phyloP scores from a whole-genome alignment of 2,797 vertebrate genomes.

The Platyrinchus mystaceus region DNA sequence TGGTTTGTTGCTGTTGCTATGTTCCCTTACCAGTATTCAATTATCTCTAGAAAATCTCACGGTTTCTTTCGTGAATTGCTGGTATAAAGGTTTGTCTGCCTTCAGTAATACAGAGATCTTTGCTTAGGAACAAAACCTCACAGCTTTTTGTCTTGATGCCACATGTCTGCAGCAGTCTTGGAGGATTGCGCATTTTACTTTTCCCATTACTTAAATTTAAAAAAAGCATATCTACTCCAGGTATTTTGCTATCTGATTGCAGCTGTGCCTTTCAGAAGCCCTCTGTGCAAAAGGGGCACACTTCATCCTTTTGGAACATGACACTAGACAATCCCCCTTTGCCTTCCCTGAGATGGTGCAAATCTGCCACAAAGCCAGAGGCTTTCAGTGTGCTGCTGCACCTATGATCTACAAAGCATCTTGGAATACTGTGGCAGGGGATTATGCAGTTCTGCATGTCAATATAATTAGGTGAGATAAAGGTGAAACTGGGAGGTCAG shows the following conservation, averaged over 20 bases:
- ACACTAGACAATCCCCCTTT: background rate
- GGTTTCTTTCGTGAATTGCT: background rate
- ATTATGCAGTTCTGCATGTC: constrained; percentile 23
- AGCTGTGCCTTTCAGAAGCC: background rate
- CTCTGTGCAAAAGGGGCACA: background rate
- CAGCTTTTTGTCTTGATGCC: background rate
- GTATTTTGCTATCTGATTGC: background rate
- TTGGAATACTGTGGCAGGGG: background rate
- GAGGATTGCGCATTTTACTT: background rate
- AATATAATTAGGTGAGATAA: constrained; percentile 34
- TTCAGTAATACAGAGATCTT: background rate
- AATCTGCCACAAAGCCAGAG: background rate
- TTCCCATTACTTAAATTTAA: background rate
- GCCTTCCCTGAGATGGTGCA: background rate
- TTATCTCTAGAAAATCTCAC: background rate
- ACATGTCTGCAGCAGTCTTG: background rate
- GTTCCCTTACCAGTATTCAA: background rate
- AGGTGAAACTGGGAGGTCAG: constrained; percentile 60
- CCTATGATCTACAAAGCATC: constrained; percentile 47
- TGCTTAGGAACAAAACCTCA: background rate
- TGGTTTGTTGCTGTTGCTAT: background rate
- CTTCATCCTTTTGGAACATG: background rate
- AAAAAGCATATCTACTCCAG: background rate
- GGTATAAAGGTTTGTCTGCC: background rate
- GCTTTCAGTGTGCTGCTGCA: constrained; percentile 36